Evolutionary conservation across 1,140 invertebrate species (phyloP).

Genomic region (Pseudomyrmex sp.): DNA sequence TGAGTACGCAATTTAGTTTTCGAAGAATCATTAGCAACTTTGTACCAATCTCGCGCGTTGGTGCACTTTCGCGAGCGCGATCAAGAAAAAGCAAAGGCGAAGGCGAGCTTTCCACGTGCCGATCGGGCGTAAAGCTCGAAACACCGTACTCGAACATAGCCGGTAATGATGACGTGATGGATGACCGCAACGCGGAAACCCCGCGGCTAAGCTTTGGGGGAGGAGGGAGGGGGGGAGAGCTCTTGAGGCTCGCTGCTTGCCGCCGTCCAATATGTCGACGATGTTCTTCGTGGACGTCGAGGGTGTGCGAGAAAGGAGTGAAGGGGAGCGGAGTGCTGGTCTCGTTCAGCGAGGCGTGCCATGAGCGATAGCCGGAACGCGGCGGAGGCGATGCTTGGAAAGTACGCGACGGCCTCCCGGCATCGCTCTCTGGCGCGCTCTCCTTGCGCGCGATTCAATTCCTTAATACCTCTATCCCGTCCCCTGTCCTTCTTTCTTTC

Average conservation of each 20-base stretch:
- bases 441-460: conserved; percentile 70
- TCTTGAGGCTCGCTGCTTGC: conserved; percentile 34
- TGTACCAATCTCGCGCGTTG: not conserved
- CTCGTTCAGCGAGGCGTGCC: conserved; percentile 76
- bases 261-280: conserved; percentile 75
- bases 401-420: conserved; percentile 39
- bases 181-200: conserved; percentile 73
- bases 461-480: conserved; percentile 73
- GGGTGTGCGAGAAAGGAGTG: conserved; percentile 19
- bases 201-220: conserved; percentile 59
- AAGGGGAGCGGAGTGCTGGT: conserved; percentile 17
- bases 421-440: conserved; percentile 9
- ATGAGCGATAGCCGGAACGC: conserved; percentile 74
- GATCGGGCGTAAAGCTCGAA: conserved; percentile 72
- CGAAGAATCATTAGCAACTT: conserved; percentile 34
- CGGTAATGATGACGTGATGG: conserved; percentile 79
- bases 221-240: not conserved
- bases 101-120: conserved; percentile 63
- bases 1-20: conserved; percentile 23
- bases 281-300: conserved; percentile 58
- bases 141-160: conserved; percentile 65
- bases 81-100: conserved; percentile 28
- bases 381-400: conserved; percentile 67
- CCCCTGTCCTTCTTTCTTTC: conserved; percentile 9
- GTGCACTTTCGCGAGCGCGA: not conserved